phyloP scores from a whole-genome alignment of 1,140 invertebrate genomes.

The Mamestra configurata region DNA sequence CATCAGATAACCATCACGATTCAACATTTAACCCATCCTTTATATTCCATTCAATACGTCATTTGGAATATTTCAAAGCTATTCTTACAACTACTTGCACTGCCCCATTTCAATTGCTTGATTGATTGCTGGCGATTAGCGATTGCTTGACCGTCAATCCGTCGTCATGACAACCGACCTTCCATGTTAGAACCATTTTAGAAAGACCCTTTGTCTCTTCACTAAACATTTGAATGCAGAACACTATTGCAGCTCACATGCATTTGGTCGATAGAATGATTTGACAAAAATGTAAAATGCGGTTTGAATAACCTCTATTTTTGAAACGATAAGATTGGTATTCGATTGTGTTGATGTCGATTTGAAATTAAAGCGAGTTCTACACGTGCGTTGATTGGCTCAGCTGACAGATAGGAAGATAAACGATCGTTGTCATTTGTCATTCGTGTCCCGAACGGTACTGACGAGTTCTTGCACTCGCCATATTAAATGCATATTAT shows the following conservation, averaged over 20 bases:
- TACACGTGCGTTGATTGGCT: conserved; percentile 84
- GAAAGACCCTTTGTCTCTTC: conserved; percentile 55
- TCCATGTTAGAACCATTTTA: conserved; percentile 59
- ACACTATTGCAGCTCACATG: conserved; percentile 55
- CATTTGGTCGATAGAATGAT: conserved; percentile 48
- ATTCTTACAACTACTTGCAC: conserved; percentile 46
- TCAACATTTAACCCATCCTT: background rate
- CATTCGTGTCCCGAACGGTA: conserved; percentile 70
- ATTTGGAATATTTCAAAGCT: conserved; percentile 36
- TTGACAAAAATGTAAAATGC: conserved; percentile 52
- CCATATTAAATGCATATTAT: conserved; percentile 81
- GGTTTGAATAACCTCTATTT: conserved; percentile 5
- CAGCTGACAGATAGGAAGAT: conserved; percentile 85
- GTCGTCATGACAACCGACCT: conserved; percentile 64
- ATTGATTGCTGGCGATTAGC: conserved; percentile 72
- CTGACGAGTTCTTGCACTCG: conserved; percentile 65
- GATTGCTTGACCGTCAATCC: conserved; percentile 67
- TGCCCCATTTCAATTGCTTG: conserved; percentile 67
- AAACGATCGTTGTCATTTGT: conserved; percentile 84
- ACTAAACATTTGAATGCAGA: conserved; percentile 46
- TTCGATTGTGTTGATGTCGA: conserved; percentile 28
- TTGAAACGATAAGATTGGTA: conserved; percentile 30
- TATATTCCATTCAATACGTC: conserved; percentile 20
- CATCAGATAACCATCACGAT: background rate
- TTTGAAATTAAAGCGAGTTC: conserved; percentile 57